These are phyloP conservation scores for Leptinotarsa tumamoca DNA, from an alignment of 2,888 invertebrate species.

Conservation along the genomic window DNA sequence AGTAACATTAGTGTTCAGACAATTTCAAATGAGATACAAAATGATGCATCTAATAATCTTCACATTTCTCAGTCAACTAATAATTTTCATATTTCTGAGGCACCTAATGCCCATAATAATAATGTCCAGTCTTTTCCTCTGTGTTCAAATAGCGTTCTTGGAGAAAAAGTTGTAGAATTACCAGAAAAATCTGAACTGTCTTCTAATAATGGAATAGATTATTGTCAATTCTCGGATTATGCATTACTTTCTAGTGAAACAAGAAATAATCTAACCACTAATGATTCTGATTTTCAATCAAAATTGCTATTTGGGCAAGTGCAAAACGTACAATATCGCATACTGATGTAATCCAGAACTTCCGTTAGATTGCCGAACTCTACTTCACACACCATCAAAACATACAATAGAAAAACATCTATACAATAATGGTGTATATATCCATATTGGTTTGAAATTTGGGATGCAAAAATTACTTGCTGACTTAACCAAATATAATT, in stretches of 20 bases:
- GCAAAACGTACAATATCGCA: constrained; percentile 13
- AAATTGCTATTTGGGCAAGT: background rate
- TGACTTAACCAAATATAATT: constrained; percentile 2
- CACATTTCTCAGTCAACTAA: constrained; percentile 2
- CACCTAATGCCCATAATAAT: background rate
- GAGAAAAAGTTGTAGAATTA: background rate
- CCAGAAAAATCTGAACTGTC: constrained; percentile 16
- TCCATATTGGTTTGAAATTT: constrained; percentile 30
- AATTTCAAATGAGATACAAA: constrained; percentile 10
- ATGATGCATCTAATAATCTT: constrained; percentile 10
- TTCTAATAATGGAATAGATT: constrained; percentile 4
- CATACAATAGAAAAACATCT: constrained; percentile 5
- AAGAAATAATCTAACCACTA: background rate
- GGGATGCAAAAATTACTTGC: constrained; percentile 1
- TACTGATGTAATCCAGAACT: constrained; percentile 31
- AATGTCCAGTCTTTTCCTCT: background rate
- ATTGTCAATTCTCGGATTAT: background rate
- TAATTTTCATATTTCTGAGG: background rate
- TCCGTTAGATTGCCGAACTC: constrained; percentile 35
- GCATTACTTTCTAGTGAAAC: constrained; percentile 1
- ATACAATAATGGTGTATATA: constrained; percentile 28
- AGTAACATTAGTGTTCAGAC: constrained; percentile 8
- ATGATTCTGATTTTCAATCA: constrained; percentile 1
- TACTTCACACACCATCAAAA: constrained; percentile 32
- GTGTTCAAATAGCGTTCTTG: background rate